Percentiles rank a stretch among this genome's conserved stretches.
These are phyloP conservation scores for Eurystomus glaucurus DNA, from an alignment of 2,797 vertebrate species.

Conservation along the genomic window DNA sequence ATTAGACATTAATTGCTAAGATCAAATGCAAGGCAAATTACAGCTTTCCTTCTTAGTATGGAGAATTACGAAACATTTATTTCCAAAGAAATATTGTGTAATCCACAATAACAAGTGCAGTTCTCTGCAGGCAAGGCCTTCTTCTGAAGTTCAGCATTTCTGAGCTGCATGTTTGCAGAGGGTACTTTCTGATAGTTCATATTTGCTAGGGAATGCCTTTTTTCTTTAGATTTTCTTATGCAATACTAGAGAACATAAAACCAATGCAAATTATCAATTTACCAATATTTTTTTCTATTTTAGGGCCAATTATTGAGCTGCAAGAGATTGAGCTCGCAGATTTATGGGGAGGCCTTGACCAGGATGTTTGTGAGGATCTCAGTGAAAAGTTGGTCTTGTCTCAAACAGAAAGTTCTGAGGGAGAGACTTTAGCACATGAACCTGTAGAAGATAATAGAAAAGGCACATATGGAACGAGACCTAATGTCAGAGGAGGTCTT, in stretches of 20 bases:
- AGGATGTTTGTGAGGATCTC: constrained; percentile 48
- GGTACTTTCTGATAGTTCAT: not conserved
- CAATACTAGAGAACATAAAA: not conserved
- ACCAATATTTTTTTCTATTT: constrained; percentile 35
- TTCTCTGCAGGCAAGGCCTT: not conserved
- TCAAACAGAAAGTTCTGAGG: not conserved
- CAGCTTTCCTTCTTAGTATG: not conserved
- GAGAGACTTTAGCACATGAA: not conserved
- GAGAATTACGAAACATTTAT: not conserved
- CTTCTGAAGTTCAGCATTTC: not conserved
- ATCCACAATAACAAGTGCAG: not conserved
- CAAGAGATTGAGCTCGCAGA: constrained; percentile 74
- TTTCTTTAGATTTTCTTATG: not conserved
- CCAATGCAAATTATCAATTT: not conserved
- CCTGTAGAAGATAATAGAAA: not conserved
- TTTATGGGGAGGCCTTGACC: constrained; percentile 79
- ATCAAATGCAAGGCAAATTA: not conserved
- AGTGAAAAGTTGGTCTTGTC: not conserved
- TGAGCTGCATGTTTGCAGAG: not conserved
- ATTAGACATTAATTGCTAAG: not conserved
- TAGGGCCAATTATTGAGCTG: constrained; percentile 84
- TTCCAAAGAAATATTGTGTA: not conserved
- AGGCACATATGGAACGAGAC: not conserved
- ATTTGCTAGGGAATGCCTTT: not conserved
- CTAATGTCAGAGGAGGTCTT: not conserved